Conservation (phyloP, 1,140 invertebrate genomes). For the Neomicropteryx cornuta region DNA sequence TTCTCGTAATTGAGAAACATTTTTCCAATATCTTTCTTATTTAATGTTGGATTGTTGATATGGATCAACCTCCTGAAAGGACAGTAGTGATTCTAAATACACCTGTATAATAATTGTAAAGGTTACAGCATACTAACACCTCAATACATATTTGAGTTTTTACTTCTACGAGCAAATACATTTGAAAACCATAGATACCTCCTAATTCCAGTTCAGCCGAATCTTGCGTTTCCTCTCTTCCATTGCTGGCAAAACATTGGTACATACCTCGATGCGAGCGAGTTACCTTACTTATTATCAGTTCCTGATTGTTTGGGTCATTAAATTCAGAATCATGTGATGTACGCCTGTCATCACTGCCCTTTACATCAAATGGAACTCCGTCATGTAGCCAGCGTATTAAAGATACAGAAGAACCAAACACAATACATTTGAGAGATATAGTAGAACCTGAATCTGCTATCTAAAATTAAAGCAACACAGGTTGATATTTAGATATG, state of each 20-base stretch:
- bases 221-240: slow-evolving; percentile 53
- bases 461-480: slow-evolving; percentile 23
- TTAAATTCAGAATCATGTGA: slow-evolving; percentile 37
- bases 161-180: too few relatives aligned
- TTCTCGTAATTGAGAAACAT: too few relatives aligned
- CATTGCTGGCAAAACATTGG: slow-evolving; percentile 62
- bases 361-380: slow-evolving; percentile 39
- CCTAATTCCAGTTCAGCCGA: slow-evolving; percentile 59
- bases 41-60: too few relatives aligned
- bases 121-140: too few relatives aligned
- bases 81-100: too few relatives aligned
- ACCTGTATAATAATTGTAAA: too few relatives aligned
- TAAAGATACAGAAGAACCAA: slow-evolving; percentile 51
- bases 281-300: slow-evolving; percentile 49
- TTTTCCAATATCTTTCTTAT: too few relatives aligned
- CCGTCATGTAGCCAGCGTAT: slow-evolving; percentile 64
- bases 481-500: too few relatives aligned
- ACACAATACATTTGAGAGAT: slow-evolving; percentile 46
- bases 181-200: too few relatives aligned
- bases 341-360: slow-evolving; percentile 39
- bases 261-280: slow-evolving; percentile 69
- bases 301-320: slow-evolving; percentile 28
- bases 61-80: too few relatives aligned
- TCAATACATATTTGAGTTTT: too few relatives aligned
- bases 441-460: slow-evolving; percentile 26